Base-by-base conservation (phyloP, 2,888 invertebrate species). In the Trissonchulus latispiculum region DNA sequence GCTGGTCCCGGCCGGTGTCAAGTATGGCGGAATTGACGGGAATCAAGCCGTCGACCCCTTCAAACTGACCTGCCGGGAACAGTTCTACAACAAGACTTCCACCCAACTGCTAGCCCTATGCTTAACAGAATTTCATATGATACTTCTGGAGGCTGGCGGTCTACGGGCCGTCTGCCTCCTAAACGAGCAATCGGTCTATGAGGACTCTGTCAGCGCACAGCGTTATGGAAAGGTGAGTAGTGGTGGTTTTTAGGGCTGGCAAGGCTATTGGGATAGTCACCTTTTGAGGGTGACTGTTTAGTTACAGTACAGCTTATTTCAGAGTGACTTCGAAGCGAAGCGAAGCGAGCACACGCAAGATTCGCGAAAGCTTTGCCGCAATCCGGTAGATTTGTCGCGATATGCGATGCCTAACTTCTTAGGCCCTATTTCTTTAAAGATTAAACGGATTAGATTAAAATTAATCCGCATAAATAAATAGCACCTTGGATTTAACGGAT, bases 121-220 rank as follows among this genome's bases (percentile, higher is more conserved):
- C 48, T 48, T 48, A 23, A 48, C 48, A 15, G 48, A 48, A 23
- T 48, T 48, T 23, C 48, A 48, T 48, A 8, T 48, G 8, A 23
- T 48, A 23, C 48, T 48, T 48, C 23, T 48, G 48, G 48, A 48
- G 48, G 48, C 48, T 8, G 48, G 8, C 8, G 48, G 48, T 23
- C 23, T 48, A 48, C 48, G 48, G n/a, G 81, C 81, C 8, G 75
- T 81, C 2, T 80, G 80, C 1, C 74, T 78, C 8, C 75, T 79
- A 59, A 79, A 79, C 33, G 76, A 79, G 32, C 75, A 75, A 36
- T 75, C 77, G 33, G 78, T 77, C 15, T 81, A 79, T 70, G 81
- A 81, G 61, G 81, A 81, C 73, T 61, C 73, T 32, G 77, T 78
- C 76, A 73, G 73, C 8, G 36, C 69, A 33, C 31, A 68, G n/a